A percentile compares a stretch with the other conserved stretches of the same genome.
phyloP scores from a whole-genome alignment of 2,797 vertebrate genomes.

The Coreius guichenoti region DNA sequence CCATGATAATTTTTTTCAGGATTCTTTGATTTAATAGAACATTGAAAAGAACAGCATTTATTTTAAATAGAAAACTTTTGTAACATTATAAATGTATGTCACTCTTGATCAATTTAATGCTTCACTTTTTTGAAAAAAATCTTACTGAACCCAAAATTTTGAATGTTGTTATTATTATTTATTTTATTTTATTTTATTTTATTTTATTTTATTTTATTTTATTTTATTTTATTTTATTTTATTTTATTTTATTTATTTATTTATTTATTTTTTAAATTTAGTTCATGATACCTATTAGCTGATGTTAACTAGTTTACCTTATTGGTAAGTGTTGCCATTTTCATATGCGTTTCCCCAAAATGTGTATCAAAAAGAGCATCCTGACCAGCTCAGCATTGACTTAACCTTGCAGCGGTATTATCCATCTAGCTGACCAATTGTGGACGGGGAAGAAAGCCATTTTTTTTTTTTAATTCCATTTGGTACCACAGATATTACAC shows the following conservation, averaged over 20 bases:
- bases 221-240: too few species aligned
- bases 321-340: neutral
- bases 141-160: neutral
- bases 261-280: too few species aligned
- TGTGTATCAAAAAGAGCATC: neutral
- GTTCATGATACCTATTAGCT: neutral
- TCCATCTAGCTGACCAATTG: neutral
- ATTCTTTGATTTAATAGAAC: neutral
- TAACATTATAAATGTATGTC: neutral
- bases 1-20: neutral
- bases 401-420: neutral
- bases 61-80: neutral
- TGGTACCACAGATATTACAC: slow-evolving; percentile 10
- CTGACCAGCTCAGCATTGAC: neutral
- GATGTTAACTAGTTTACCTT: neutral
- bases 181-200: too few species aligned
- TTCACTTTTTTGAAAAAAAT: neutral
- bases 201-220: too few species aligned
- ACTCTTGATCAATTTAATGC: neutral
- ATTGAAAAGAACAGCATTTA: neutral
- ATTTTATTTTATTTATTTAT: too few species aligned
- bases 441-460: neutral
- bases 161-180: too few species aligned
- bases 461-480: neutral
- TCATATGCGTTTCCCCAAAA: neutral